A percentile compares a stretch with the other conserved stretches of the same genome.
phyloP scores from a whole-genome alignment of 2,113 vertebrate species.

The Neopipo cinnamomea region DNA sequence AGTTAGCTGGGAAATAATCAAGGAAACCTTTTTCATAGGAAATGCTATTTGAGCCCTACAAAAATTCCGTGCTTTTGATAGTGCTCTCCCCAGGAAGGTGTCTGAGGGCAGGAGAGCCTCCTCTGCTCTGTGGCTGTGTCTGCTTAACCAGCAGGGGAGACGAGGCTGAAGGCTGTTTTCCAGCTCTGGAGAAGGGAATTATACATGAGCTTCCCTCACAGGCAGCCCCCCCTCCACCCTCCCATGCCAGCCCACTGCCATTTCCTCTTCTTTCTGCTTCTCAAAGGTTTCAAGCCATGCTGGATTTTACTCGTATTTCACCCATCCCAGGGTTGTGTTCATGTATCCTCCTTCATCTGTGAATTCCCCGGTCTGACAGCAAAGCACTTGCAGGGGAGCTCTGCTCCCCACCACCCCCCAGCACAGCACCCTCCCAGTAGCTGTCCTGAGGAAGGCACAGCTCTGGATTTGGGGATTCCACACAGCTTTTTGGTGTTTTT shows the following conservation, averaged over 20 bases:
- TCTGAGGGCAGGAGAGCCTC: constrained; percentile 16
- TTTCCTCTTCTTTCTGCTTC: background rate
- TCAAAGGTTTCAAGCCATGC: background rate
- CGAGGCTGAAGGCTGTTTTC: background rate
- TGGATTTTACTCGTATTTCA: background rate
- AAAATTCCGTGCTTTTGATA: background rate
- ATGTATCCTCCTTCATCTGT: background rate
- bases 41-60: background rate
- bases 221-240: background rate
- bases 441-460: background rate
- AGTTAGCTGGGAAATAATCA: background rate
- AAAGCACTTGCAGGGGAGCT: background rate
- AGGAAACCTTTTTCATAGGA: background rate
- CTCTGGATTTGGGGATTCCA: background rate
- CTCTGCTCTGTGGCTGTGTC: background rate
- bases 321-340: background rate
- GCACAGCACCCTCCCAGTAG: background rate
- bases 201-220: background rate
- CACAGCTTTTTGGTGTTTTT: background rate
- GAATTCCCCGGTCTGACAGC: background rate
- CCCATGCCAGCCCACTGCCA: background rate
- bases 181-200: constrained; percentile 9
- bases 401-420: background rate
- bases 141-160: background rate
- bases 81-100: background rate